Conservation (phyloP, 1,140 invertebrate genomes). For the Chlorops oryzae region DNA sequence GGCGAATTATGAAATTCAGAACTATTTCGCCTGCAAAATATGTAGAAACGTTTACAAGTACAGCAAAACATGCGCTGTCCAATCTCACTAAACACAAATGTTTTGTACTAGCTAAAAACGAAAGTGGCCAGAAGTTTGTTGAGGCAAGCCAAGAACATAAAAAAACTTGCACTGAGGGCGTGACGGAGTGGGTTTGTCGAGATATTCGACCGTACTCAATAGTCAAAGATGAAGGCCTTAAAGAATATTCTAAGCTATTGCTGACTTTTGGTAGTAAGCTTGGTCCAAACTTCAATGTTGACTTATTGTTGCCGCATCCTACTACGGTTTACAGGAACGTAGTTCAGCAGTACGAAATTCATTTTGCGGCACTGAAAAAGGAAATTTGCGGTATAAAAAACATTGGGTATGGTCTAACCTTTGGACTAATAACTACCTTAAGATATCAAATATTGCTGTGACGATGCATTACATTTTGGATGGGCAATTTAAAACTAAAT, state of each 20-base stretch:
- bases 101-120: background rate
- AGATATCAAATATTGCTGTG: slow-evolving; percentile 1
- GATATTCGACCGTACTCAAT: slow-evolving; percentile 2
- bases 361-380: background rate
- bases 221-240: background rate
- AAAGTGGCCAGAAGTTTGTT: background rate
- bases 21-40: slow-evolving; percentile 2
- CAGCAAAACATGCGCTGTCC: slow-evolving; percentile 6
- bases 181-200: background rate
- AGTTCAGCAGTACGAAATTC: background rate
- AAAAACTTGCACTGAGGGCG: too few species aligned
- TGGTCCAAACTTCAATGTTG: background rate
- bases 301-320: slow-evolving; percentile 2
- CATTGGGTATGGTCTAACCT: slow-evolving; percentile 1
- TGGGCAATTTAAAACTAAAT: slow-evolving; percentile 1
- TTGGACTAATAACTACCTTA: slow-evolving; percentile 2
- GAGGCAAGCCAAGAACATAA: too few species aligned
- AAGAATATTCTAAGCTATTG: background rate
- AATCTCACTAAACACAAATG: slow-evolving; percentile 6
- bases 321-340: background rate
- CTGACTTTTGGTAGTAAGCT: background rate
- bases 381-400: background rate
- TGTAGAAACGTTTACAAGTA: slow-evolving; percentile 8
- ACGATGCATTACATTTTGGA: slow-evolving; percentile 2
- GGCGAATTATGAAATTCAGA: background rate